These are phyloP conservation scores for Machimus rusticus DNA, from an alignment of 2,888 invertebrate genomes.

Conservation along the genomic window DNA sequence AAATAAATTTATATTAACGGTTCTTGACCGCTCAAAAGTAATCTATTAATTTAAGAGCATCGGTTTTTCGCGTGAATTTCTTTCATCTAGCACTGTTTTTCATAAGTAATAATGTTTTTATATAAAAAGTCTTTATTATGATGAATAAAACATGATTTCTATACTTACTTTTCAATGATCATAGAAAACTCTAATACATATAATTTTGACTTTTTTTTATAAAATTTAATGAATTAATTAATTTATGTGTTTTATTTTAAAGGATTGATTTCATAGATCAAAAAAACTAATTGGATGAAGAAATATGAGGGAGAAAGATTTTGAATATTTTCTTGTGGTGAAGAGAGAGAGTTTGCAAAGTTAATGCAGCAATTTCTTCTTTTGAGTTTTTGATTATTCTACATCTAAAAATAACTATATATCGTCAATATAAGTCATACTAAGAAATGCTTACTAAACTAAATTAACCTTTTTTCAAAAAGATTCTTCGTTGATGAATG, in stretches of 20 bases:
- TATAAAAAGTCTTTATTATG: no score
- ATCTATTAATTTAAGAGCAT: neutral
- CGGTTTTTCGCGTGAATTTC: neutral
- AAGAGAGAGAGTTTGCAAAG: neutral
- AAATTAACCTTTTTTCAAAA: neutral
- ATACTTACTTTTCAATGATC: no score
- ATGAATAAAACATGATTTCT: no score
- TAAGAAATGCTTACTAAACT: neutral
- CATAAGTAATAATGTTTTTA: no score
- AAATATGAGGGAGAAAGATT: neutral
- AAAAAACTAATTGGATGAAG: neutral
- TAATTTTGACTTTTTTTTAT: no score
- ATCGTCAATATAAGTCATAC: neutral
- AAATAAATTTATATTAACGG: neutral
- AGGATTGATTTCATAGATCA: neutral
- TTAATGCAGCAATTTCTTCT: neutral
- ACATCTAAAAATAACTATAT: no score
- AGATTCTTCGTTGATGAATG: neutral
- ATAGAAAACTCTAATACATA: no score
- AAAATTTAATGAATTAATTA: no score
- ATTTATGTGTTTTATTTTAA: no score
- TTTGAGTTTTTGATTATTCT: neutral
- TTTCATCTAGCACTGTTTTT: no score
- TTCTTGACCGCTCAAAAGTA: neutral
- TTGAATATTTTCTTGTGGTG: neutral